phyloP scores from a whole-genome alignment of 2,888 invertebrate genomes.

The Lasioglossum figueresi region DNA sequence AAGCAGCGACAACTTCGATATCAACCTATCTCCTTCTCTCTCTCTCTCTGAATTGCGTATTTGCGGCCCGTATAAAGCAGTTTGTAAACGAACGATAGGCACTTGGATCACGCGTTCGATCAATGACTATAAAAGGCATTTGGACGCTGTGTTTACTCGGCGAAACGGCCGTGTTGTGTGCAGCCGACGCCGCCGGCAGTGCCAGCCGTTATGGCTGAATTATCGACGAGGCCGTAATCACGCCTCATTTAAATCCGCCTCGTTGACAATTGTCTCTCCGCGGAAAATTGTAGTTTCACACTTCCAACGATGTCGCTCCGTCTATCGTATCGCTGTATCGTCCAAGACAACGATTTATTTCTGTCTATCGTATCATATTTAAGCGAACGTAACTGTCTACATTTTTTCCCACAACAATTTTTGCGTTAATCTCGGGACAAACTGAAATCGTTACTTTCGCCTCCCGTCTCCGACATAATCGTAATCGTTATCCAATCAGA shows the following conservation, averaged over 20 bases:
- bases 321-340: background rate
- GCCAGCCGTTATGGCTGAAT: constrained; percentile 55
- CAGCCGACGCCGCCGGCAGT: constrained; percentile 29
- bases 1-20: background rate
- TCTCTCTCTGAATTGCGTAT: background rate
- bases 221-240: constrained; percentile 53
- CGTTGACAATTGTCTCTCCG: constrained; percentile 34
- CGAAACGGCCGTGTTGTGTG: constrained; percentile 56
- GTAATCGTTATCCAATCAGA: background rate
- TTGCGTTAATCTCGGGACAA: background rate
- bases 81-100: constrained; percentile 63
- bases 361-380: too few species aligned
- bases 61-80: constrained; percentile 43
- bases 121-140: constrained; percentile 63
- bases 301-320: background rate
- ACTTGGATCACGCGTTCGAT: constrained; percentile 66
- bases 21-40: background rate
- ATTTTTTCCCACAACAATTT: background rate
- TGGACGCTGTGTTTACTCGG: constrained; percentile 56
- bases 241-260: constrained; percentile 54
- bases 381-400: too few species aligned
- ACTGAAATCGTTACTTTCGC: background rate
- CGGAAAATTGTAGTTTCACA: constrained; percentile 36
- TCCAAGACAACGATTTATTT: background rate
- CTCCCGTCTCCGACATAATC: background rate